These are phyloP conservation scores for Hippocampus zosterae DNA, from an alignment of 2,113 vertebrate species.

Conservation along the genomic window DNA sequence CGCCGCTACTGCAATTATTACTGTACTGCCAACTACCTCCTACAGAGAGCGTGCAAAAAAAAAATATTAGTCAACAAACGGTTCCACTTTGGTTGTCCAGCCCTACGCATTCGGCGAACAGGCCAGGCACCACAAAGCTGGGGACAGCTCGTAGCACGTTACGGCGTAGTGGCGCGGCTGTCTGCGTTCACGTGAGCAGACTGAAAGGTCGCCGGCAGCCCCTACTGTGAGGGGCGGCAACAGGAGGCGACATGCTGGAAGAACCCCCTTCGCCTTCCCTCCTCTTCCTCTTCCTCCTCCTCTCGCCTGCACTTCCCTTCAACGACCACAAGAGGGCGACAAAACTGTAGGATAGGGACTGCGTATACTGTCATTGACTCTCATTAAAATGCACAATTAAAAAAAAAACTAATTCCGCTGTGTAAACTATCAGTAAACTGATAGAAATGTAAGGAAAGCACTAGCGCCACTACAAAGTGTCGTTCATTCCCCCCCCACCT, in stretches of 20 bases:
- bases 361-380: no score
- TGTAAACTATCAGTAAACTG: no score
- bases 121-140: slow-evolving; percentile 17
- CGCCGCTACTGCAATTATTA: background rate
- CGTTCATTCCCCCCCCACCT: background rate
- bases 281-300: background rate
- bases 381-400: no score
- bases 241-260: slow-evolving; percentile 55
- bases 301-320: slow-evolving; percentile 7
- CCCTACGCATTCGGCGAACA: slow-evolving; percentile 23
- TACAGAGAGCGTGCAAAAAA: slow-evolving; percentile 19
- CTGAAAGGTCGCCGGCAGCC: slow-evolving; percentile 58
- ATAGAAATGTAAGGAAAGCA: background rate
- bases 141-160: slow-evolving; percentile 24
- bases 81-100: slow-evolving; percentile 3
- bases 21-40: background rate
- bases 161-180: slow-evolving; percentile 8
- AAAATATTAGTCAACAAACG: slow-evolving; percentile 2
- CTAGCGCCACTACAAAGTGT: background rate
- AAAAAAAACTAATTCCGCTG: no score
- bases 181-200: slow-evolving; percentile 32
- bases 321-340: slow-evolving; percentile 58
- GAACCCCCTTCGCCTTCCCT: slow-evolving; percentile 20
- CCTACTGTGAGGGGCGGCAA: slow-evolving; percentile 54
- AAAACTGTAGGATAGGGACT: background rate